A percentile compares a stretch with the other conserved stretches of the same genome.
These are phyloP conservation scores for Whitmania pigra DNA, from an alignment of 1,140 invertebrate genomes.

Conservation along the genomic window DNA sequence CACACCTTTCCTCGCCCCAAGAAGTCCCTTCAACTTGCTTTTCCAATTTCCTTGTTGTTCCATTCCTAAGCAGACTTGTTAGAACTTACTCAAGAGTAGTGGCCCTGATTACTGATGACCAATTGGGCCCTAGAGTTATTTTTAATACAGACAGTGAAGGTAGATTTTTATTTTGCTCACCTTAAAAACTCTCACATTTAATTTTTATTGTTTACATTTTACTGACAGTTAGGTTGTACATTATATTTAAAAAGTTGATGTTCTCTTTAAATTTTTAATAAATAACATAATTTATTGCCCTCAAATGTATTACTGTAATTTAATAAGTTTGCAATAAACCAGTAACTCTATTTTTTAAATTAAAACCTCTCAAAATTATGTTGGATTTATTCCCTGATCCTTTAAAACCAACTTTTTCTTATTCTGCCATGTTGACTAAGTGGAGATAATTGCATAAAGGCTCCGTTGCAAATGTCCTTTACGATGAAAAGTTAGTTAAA, in stretches of 20 bases:
- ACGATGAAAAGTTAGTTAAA: no score
- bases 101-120: not conserved
- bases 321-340: not conserved
- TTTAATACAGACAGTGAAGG: not conserved
- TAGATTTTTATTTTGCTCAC: not conserved
- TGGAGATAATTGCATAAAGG: not conserved
- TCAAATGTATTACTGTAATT: not conserved
- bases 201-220: not conserved
- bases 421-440: not conserved
- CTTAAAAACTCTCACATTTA: not conserved
- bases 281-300: not conserved
- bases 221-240: not conserved
- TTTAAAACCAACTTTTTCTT: not conserved
- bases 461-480: no score
- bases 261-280: not conserved
- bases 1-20: not conserved
- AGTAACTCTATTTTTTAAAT: no score
- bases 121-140: conserved; percentile 5
- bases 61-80: not conserved
- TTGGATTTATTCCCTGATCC: not conserved
- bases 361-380: not conserved
- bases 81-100: conserved; percentile 2
- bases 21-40: not conserved
- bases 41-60: not conserved
- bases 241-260: not conserved